phyloP scores from a whole-genome alignment of 2,113 vertebrate genomes.

The Pluvianellus socialis region DNA sequence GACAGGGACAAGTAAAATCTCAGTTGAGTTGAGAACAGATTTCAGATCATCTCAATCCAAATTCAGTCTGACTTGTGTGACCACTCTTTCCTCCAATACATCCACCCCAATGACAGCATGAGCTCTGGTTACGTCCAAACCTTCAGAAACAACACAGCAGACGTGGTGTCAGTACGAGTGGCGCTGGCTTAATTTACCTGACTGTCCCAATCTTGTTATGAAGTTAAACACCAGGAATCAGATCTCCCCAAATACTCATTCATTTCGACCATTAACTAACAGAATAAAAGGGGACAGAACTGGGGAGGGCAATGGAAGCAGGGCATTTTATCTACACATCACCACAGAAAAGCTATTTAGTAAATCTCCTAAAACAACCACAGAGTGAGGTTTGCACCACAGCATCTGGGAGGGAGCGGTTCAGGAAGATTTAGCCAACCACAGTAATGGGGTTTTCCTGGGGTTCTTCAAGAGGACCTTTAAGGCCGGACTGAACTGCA shows the following conservation, averaged over 20 bases:
- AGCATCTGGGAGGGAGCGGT: neutral
- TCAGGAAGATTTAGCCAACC: neutral
- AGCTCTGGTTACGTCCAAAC: neutral
- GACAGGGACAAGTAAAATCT: neutral
- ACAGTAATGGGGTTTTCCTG: neutral
- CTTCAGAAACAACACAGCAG: neutral
- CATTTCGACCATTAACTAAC: neutral
- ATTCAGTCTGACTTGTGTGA: neutral
- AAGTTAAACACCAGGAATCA: neutral
- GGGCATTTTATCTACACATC: neutral
- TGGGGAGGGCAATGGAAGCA: neutral
- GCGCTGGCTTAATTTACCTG: neutral
- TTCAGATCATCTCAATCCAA: neutral
- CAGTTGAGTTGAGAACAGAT: neutral
- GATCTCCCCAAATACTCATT: neutral
- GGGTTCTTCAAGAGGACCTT: neutral
- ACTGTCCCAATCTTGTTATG: neutral
- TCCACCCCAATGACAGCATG: neutral
- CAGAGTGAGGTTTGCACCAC: neutral
- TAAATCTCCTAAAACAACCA: neutral
- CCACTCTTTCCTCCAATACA: neutral
- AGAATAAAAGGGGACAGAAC: neutral
- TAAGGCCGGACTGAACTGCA: neutral
- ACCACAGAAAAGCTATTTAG: neutral
- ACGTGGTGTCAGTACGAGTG: neutral